These are phyloP conservation scores for Drosophila pachea DNA, from an alignment of 1,140 invertebrate genomes.

Conservation along the genomic window DNA sequence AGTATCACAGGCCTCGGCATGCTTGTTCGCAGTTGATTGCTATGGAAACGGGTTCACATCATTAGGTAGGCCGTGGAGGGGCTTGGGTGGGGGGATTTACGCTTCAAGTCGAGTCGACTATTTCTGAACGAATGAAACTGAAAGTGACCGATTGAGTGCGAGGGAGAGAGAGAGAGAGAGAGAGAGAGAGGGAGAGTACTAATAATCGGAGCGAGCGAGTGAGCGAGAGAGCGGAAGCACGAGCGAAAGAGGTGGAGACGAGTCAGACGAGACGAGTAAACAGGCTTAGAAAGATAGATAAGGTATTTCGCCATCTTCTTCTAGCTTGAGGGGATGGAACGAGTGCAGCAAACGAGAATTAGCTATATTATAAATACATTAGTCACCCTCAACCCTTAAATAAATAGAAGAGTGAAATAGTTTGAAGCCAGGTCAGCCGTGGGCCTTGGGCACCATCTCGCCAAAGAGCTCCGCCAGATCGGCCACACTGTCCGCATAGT, in stretches of 20 bases:
- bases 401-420: neutral
- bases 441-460: slow-evolving; percentile 35
- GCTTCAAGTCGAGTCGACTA: no score
- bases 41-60: no score
- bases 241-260: neutral
- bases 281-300: no score
- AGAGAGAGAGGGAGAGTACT: neutral
- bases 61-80: no score
- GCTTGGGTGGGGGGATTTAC: no score
- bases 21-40: no score
- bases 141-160: neutral
- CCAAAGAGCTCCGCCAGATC: slow-evolving; percentile 50
- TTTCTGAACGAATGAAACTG: no score
- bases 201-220: neutral
- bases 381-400: slow-evolving; percentile 3
- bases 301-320: no score
- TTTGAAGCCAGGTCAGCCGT: slow-evolving; percentile 31
- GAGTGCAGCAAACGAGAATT: no score
- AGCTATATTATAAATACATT: neutral
- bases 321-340: no score
- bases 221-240: neutral
- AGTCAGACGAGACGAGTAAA: neutral
- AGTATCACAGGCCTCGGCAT: no score
- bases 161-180: neutral
- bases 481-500: slow-evolving; percentile 78